These are phyloP conservation scores for Caloenas nicobarica DNA, from an alignment of 2,113 vertebrate species.

Conservation along the genomic window DNA sequence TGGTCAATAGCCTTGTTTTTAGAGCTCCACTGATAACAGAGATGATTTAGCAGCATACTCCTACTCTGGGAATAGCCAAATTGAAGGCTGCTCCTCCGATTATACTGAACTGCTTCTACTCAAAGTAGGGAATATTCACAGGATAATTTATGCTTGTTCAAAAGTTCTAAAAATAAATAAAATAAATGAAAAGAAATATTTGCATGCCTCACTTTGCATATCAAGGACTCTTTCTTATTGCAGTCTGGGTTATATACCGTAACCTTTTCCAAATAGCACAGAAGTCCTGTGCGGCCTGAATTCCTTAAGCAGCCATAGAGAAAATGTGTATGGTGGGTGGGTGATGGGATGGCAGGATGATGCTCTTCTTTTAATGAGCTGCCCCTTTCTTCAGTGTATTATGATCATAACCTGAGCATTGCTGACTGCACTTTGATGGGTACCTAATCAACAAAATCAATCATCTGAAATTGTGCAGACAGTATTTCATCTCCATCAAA, in stretches of 20 bases:
- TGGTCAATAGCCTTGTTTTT: constrained; percentile 70
- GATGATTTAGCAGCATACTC: constrained; percentile 55
- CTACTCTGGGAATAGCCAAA: constrained; percentile 48
- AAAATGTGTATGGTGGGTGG: neutral
- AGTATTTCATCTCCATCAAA: constrained; percentile 56
- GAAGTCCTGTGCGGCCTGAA: neutral
- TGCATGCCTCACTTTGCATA: constrained; percentile 6
- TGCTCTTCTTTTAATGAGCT: constrained; percentile 33
- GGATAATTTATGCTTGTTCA: neutral
- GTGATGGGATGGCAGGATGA: neutral
- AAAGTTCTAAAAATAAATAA: constrained; percentile 56
- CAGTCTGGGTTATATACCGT: neutral
- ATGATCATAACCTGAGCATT: constrained; percentile 13
- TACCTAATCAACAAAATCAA: constrained; percentile 60
- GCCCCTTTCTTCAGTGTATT: neutral
- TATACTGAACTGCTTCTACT: neutral
- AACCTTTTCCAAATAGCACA: neutral
- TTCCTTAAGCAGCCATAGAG: neutral
- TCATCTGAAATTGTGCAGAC: constrained; percentile 41
- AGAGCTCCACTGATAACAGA: constrained; percentile 59
- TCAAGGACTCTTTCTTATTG: neutral
- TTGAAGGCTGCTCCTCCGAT: constrained; percentile 36
- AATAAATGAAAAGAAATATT: constrained; percentile 26
- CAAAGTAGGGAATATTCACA: neutral
- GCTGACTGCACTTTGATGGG: constrained; percentile 37